Base-by-base conservation (phyloP, 2,797 vertebrate genomes). In the Oophaga sylvatica region DNA sequence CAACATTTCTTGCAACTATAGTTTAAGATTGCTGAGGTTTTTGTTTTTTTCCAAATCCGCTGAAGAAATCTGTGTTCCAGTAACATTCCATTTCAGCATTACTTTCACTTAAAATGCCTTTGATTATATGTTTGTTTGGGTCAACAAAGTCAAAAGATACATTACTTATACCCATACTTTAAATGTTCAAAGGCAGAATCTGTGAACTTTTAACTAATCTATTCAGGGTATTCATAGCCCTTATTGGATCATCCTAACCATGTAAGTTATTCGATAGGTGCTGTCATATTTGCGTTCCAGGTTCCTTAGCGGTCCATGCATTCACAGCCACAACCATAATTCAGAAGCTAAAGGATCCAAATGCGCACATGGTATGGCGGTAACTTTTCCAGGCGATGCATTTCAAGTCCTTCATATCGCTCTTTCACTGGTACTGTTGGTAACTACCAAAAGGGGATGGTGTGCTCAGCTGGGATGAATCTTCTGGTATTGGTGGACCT, bases 401-500 rank as follows among this genome's bases (percentile, higher is more conserved):
- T 62, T 35, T 84, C 10, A 31, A 31, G 83, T 75, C 73, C 26
- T 53, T 83, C 48, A 3, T 29, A 59, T 82, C 41, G 19, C 8
- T 41, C 10, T 59, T 71, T 85, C 26, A 85, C 73, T 85, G 83
- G 60, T 85, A 85, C 26, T 85, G 83, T 41, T 77, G 83, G 83
- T 85, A 85, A 22, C n/a, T 29, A 31, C 73, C 60, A 26, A 85
- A 85, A 11, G 83, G 83, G 26, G 83, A 65, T 48, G 73, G 22
- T 31, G 59, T 5, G 60, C 15, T 78, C 5, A 85, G 16, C 41
- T 78, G 83, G 6, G 83, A 53, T 12, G 60, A 45, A 19, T 85
- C 83, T 16, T 85, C 83, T 16, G 83, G 35, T 65, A 85, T 31
- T 20, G 83, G 83, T 67, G 83, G 83, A 77, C 83, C 83, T 85